These are phyloP conservation scores for Papilio dardanus DNA, from an alignment of 1,140 invertebrate genomes.

Conservation along the genomic window DNA sequence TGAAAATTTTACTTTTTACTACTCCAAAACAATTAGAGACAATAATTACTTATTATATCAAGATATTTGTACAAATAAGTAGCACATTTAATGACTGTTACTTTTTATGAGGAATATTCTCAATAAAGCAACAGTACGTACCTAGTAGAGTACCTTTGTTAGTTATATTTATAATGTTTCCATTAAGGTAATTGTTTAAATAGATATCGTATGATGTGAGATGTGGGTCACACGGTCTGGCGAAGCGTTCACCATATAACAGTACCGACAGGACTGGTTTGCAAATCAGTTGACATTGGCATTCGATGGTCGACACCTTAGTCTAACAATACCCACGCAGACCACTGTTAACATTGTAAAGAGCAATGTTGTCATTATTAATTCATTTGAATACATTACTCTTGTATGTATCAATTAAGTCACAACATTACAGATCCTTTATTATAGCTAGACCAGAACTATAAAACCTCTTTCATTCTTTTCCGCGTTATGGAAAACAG, in stretches of 20 bases:
- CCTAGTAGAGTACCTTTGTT: too few relatives aligned
- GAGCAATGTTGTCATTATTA: background rate
- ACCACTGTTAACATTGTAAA: slow-evolving; percentile 20
- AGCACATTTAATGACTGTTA: too few relatives aligned
- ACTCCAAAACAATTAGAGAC: background rate
- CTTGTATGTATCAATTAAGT: background rate
- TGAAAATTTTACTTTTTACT: background rate
- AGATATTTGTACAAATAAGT: background rate
- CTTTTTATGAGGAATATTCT: too few relatives aligned
- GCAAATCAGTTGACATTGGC: slow-evolving; percentile 78
- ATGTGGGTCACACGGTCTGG: slow-evolving; percentile 67
- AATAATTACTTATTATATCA: background rate
- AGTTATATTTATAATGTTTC: background rate
- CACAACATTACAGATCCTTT: background rate
- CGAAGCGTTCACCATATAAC: slow-evolving; percentile 52
- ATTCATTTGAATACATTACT: background rate
- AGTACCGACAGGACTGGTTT: slow-evolving; percentile 71
- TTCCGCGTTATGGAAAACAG: too few relatives aligned
- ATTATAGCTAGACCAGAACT: too few relatives aligned
- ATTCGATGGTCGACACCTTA: slow-evolving; percentile 58
- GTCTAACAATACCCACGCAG: slow-evolving; percentile 46
- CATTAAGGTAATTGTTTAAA: slow-evolving; percentile 29
- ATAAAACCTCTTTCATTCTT: too few relatives aligned
- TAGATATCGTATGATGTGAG: slow-evolving; percentile 16
- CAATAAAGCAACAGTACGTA: too few relatives aligned